phyloP scores from a whole-genome alignment of 2,113 vertebrate genomes.

The Aptenodytes forsteri region DNA sequence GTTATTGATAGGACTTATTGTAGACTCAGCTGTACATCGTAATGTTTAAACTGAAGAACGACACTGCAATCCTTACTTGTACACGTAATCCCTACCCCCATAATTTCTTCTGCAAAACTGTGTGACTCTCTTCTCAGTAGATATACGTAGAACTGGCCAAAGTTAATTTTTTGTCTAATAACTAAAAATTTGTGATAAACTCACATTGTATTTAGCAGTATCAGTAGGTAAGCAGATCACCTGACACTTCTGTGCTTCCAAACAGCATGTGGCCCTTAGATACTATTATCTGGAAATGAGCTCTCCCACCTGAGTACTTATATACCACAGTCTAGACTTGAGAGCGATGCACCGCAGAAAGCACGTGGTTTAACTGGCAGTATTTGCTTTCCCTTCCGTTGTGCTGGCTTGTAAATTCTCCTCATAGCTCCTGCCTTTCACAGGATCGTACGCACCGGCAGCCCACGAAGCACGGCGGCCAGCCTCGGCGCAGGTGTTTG shows the following conservation, averaged over 20 bases:
- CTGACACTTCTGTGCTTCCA: background rate
- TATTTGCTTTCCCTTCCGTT: background rate
- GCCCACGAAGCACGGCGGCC: rapidly evolving
- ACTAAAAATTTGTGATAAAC: background rate
- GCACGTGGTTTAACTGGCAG: background rate
- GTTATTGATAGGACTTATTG: background rate
- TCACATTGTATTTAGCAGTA: background rate
- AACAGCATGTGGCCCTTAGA: background rate
- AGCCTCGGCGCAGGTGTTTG: rapidly evolving
- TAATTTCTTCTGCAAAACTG: background rate
- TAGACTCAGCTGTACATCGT: background rate
- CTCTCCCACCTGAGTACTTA: background rate
- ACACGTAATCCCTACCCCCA: rapidly evolving
- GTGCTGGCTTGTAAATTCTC: background rate
- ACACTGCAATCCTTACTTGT: background rate
- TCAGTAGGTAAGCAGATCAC: background rate
- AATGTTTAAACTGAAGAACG: background rate
- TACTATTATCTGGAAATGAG: background rate
- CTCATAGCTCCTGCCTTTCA: background rate
- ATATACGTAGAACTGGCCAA: background rate
- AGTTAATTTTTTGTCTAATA: background rate
- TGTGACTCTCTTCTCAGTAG: background rate
- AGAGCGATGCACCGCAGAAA: background rate
- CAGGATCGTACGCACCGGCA: rapidly evolving
- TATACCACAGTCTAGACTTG: background rate